Percentiles rank a stretch among this genome's conserved stretches.
Evolutionary conservation across 2,888 invertebrate genomes (phyloP).

Genomic region (Diarsia rubi): DNA sequence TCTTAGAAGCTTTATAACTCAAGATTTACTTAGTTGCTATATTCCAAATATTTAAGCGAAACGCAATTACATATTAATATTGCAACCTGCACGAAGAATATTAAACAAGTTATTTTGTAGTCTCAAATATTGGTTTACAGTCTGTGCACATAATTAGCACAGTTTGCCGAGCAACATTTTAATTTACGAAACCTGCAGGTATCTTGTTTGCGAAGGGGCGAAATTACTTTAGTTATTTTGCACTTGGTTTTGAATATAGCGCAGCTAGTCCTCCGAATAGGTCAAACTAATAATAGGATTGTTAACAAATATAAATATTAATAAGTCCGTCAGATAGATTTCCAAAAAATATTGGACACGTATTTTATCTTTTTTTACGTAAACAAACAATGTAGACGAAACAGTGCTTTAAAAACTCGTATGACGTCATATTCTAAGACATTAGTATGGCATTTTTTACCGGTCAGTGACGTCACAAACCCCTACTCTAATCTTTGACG

Average conservation of each 20-base stretch:
- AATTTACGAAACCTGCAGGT: constrained; percentile 40
- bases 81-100: constrained; percentile 6
- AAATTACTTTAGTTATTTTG: constrained; percentile 27
- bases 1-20: background rate
- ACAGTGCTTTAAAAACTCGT: too few species aligned
- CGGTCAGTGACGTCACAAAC: too few species aligned
- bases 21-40: background rate
- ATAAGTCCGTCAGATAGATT: too few species aligned
- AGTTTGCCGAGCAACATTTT: constrained; percentile 37
- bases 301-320: too few species aligned
- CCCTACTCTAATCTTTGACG: too few species aligned
- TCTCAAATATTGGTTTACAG: constrained; percentile 36
- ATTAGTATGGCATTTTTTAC: too few species aligned
- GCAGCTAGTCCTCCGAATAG: background rate
- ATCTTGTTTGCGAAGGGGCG: constrained; percentile 33
- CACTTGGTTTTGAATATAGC: background rate
- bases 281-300: too few species aligned
- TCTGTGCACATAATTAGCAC: constrained; percentile 47
- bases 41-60: background rate
- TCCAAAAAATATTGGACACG: too few species aligned
- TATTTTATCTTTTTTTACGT: too few species aligned
- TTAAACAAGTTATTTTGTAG: constrained; percentile 22
- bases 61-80: constrained; percentile 29
- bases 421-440: too few species aligned
- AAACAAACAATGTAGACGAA: too few species aligned